phyloP scores from a whole-genome alignment of 2,888 invertebrate genomes.

The Drosophila neotestacea region DNA sequence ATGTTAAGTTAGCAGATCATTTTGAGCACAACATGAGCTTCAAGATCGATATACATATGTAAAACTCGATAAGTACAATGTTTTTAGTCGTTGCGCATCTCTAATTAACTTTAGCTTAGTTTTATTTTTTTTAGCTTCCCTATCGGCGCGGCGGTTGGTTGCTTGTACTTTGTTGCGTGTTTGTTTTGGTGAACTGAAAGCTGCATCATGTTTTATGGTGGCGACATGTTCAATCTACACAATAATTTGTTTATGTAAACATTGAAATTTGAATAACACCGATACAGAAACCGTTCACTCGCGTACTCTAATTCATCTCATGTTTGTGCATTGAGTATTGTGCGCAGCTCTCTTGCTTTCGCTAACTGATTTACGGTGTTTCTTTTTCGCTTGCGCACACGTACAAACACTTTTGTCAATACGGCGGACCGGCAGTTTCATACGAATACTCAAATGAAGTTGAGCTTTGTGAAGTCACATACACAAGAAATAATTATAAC shows the following conservation, averaged over 20 bases:
- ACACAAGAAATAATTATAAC: conserved; percentile 12
- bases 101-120: conserved; percentile 41
- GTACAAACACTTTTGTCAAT: conserved; percentile 25
- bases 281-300: conserved; percentile 8
- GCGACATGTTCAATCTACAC: conserved; percentile 13
- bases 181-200: conserved; percentile 13
- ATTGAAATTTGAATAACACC: conserved; percentile 14
- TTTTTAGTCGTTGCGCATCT: conserved; percentile 27
- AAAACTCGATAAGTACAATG: neutral
- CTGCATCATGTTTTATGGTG: conserved; percentile 8
- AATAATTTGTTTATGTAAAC: conserved; percentile 14
- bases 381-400: conserved; percentile 25
- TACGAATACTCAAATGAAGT: conserved; percentile 22
- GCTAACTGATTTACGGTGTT: conserved; percentile 9
- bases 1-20: conserved; percentile 18
- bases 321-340: conserved; percentile 20
- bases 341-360: conserved; percentile 42
- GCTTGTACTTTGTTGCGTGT: neutral
- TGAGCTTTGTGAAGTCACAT: conserved; percentile 25
- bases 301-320: conserved; percentile 11
- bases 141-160: conserved; percentile 15
- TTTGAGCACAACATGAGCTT: conserved; percentile 18
- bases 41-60: conserved; percentile 15
- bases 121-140: conserved; percentile 38
- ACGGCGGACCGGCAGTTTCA: conserved; percentile 33